Evolutionary conservation across 2,797 vertebrate genomes (phyloP), one percentile per base, ranked within the genome.

Genomic region (Anguilla pacifica): DNA sequence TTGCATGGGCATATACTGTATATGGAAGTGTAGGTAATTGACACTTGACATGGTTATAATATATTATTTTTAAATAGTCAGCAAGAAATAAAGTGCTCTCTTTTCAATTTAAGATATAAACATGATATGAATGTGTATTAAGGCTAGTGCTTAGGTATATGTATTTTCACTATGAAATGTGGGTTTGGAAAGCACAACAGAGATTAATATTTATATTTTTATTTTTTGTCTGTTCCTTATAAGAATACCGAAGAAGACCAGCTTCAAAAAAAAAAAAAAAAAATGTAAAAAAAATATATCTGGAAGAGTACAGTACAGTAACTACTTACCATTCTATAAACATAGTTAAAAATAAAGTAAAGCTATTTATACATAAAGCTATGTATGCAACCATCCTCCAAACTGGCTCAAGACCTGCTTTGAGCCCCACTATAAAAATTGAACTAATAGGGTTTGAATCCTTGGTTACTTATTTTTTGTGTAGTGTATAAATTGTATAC

Each of bases 41-140:
- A 61, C 59, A 64, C 61, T 64, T 64, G 35, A 28, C 11, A 70
- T 70, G 67, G 25, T 31, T 17, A 39, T 77, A 35, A 10, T 28
- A 72, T 28, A 53, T 13, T 13, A 53, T 53, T 53, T 13, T 6
- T 43, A 39, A 77, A 35, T 15, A 31, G 28, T 11, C 19, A 2
- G 28, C 28, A 77, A 77, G 10, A 35, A 79, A 17, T 19, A 19
- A 79, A 43, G 35, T 96, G 96, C 96, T 95, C 91, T 95, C 93
- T 96, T 96, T 94, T 94, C 93, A 89, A 92, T 94, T 95, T 94
- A 95, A 89, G 92, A 94, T 91, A 90, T 94, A 93, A 95, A 90
- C 88, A 90, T 91, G 64, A 35, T 57, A 19, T 25, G 17, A 64
- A 64, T 85, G 95, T 96, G 95, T 95, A 94, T 95, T 94, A 94